Base-by-base conservation (phyloP, 1,140 invertebrate genomes). In the Chelonus insularis region DNA sequence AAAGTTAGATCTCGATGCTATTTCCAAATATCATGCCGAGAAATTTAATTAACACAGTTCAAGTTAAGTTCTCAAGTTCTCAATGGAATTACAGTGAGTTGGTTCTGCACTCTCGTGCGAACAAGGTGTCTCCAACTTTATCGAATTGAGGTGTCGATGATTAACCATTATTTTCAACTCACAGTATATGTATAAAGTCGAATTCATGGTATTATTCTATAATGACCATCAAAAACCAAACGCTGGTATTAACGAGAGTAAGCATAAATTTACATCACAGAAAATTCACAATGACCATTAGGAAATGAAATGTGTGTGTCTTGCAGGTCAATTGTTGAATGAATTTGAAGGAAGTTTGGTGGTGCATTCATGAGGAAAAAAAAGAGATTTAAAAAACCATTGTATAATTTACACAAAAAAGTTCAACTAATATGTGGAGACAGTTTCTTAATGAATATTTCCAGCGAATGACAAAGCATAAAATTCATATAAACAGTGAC, bases 401-500 rank as follows among this genome's bases (percentile, higher is more conserved):
- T 14, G 0, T 4, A 39, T 39, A 14, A n/a, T n/a, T 14, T 14
- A 14, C n/a, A 39, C 11, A 39, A 11, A 9, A 12, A 6, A 43
- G 41, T 14, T 16, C 14, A 43, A 43, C 16, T 16, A 8, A 34
- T 7, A 16, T 34, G n/a, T 52, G 3, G 32, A 14, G 11, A 36
- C 50, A 36, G 50, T 16, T 14, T n/a, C 34, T 29, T 14, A 34
- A 52, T 34, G 21, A 51, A 11, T 39, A 23, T 3, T 34, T 25
- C 6, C 9, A 11, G 14, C 16, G 34, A 41, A n/a, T 29, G 25
- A 21, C 12, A 50, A 50, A 39, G 25, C 36, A 48, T 7, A 37
- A 57, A 60, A 65, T 56, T 69, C 48, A 63, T 70, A 61, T 60
- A 56, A 61, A 67, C 48, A 54, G 52, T 55, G 55, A 20, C 50